Evolutionary conservation across 2,113 vertebrate genomes (phyloP), one percentile per base, ranked within the genome.

Genomic region (Deroptyus accipitrinus): DNA sequence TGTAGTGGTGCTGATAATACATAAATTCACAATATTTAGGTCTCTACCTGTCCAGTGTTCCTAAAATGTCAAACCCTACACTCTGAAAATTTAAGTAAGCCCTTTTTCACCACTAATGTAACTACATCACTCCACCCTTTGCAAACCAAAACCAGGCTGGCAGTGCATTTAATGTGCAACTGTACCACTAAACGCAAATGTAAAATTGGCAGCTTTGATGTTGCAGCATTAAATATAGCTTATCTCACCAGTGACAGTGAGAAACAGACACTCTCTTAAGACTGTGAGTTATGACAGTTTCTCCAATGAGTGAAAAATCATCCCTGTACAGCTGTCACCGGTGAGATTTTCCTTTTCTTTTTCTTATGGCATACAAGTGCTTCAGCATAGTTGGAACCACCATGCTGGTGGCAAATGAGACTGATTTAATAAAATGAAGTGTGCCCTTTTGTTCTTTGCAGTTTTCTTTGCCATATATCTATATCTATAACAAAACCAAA

Each of bases 261-360:
- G 93, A 97, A 96, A 97, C 95, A 96, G 96, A 91, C 83, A 84
- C 86, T 97, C 96, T 97, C 97, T 81, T 62, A 97, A 96, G 97
- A 97, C 96, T 82, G 4, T 62, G 91, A 93, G 89, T 95, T 96
- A 95, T 96, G 96, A 97, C 97, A 98, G 96, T 66, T 91, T 93
- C 90, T 97, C 84, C 54, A 39, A 63, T 31, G 72, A 94, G 68
- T 94, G 95, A 97, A 96, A 92, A 97, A 96, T 95, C 96, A 91
- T 95, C 94, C 91, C 57, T 54, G 37, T 75, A 70, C 80, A 90
- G 92, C 94, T 92, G 92, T 92, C 90, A 97, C 83, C 66, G 89
- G 95, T 6, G 48, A 93, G 88, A 91, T 74, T 83, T 75, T 42
- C 35, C 59, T 86, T 92, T 95, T 93, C 62, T 62, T 52, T 27